Percentiles rank a stretch among this genome's conserved stretches.
phyloP scores from a whole-genome alignment of 2,797 vertebrate genomes.

The Molothrus aeneus region DNA sequence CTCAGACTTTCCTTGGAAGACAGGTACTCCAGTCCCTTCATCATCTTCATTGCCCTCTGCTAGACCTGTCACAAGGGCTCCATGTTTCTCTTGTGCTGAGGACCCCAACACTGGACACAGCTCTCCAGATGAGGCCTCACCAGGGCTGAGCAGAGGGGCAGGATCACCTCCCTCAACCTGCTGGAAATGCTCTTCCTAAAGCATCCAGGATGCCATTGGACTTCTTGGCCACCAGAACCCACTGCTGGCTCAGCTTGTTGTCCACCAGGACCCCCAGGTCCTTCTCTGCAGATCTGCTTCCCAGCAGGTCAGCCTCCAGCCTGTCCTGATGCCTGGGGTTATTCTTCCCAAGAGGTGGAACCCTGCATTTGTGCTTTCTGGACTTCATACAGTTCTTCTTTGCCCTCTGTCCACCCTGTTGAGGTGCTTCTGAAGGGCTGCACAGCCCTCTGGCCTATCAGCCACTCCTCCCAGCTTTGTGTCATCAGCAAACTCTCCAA shows the following conservation, averaged over 20 bases:
- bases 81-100: not conserved
- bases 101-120: rapidly evolving
- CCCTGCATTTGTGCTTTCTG: rapidly evolving
- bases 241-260: not conserved
- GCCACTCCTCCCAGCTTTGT: not conserved
- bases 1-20: not conserved
- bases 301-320: not conserved
- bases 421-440: not conserved
- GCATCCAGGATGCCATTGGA: not conserved
- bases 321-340: not conserved
- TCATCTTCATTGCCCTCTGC: not conserved
- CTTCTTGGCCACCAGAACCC: not conserved
- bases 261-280: not conserved
- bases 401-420: not conserved
- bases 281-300: not conserved
- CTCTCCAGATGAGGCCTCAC: too few relatives aligned
- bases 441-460: not conserved
- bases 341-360: not conserved
- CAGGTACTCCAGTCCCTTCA: not conserved
- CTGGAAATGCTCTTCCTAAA: not conserved
- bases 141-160: not conserved
- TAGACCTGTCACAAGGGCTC: rapidly evolving
- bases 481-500: not conserved
- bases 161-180: not conserved
- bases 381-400: not conserved